Base-by-base conservation (phyloP, 2,797 vertebrate species). In the Gastrophryne carolinensis region DNA sequence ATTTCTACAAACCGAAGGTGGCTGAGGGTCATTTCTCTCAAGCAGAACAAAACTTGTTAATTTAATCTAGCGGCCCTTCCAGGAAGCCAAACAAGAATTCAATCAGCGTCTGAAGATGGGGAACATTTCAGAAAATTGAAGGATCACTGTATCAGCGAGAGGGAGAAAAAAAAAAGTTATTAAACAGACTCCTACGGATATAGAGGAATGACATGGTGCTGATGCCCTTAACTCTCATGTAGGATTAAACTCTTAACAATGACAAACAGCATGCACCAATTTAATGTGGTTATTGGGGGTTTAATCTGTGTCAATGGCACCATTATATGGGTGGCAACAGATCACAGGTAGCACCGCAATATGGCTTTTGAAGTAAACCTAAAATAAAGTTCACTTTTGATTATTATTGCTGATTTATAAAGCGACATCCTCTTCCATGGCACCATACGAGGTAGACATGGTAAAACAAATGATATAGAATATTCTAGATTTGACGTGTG, bases 1-100 rank as follows among this genome's bases (percentile, higher is more conserved):
- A 89, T 90, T 90, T 84, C 79, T 86, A 87, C 87, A 89, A 89
- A 81, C 66, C 88, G 84, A 87, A 90, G 87, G 85, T 87, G 81
- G 79, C 73, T 62, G 71, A 82, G 81, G 87, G 85, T 88, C 85
- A 88, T 84, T 84, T 71, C 67, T 80, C 79, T 81, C 83, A 87
- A 89, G 87, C 82, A 80, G 86, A 87, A 88, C 41, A 89, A 83
- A 84, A 53, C 0, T 87, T 83, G 84, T 83, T 91, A 91, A 92
- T 90, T 91, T 89, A 90, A 91, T 87, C 83, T 84, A 88, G 83
- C 80, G 87, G 81, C 82, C 84, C 83, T 86, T 84, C 82, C 86
- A 83, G 72, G 77, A 90, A 85, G 84, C 84, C 83, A 89, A 90
- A 90, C 81, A 87, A 80, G 81, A 85, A 90, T 89, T 85, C 89